Base-by-base conservation (phyloP, 2,113 vertebrate genomes). In the Chionodraco myersi region DNA sequence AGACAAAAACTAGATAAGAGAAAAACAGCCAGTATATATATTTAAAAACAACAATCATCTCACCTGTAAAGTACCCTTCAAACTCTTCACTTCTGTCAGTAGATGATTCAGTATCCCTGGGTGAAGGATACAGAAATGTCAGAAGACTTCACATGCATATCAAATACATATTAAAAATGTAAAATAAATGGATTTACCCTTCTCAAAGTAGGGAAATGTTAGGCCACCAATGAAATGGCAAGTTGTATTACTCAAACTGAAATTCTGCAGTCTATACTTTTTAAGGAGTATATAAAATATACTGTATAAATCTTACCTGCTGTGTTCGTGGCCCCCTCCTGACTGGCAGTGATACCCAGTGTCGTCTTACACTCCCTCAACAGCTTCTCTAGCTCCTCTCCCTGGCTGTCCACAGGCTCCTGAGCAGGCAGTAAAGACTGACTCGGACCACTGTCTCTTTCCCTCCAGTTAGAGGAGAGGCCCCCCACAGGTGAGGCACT, bases 41-140 rank as follows among this genome's bases (percentile, higher is more conserved):
- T 63, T 59, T 6, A 34, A 47, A 63, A 84, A 49, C 30, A 45
- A 57, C 16, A 2, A 7, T 18, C 65, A 58, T 63, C 90, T 91
- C 57, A 95, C 95, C 94, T 94, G 85, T 56, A 95, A 79, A 30
- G 89, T 90, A 52, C 74, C 91, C 78, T 87, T 94, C 81, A 94
- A 67, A 75, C 70, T 90, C 69, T 75, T 92, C 82, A 94, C 80
- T 70, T 95, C 94, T 51, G 73, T 76, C 76, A 94, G 86, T n/a
- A 95, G 88, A 82, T 76, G 73, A 68, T 80, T 83, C 80, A 95
- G 74, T 54, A 93, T 82, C 83, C 93, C 95, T 95, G 68, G 81
- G 23, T 74, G 60, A 77, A 72, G 44, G 71, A 77, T 10, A 66
- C n/a, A 72, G 53, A 84, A 81, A 92, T 66, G 77, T 79, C 76